phyloP scores from a whole-genome alignment of 1,140 invertebrate species.

The Sminthurinus signatus region DNA sequence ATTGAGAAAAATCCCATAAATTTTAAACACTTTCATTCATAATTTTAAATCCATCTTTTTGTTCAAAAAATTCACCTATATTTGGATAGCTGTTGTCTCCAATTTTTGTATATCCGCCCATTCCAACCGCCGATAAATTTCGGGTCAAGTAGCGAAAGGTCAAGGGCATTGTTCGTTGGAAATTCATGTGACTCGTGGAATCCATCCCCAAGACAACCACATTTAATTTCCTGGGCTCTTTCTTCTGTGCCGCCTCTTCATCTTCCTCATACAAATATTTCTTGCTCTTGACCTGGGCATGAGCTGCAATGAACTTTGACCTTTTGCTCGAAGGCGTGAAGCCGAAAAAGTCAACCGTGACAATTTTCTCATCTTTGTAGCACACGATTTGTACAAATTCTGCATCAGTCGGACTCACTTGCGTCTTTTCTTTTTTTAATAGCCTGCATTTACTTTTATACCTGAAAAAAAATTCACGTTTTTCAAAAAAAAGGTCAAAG shows the following conservation, averaged over 20 bases:
- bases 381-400: no score
- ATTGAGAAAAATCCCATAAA: no score
- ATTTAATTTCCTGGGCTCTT: constrained; percentile 47
- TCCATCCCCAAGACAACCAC: constrained; percentile 80
- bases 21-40: no score
- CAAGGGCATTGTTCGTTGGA: constrained; percentile 70
- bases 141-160: constrained; percentile 56
- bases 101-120: constrained; percentile 74
- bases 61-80: constrained; percentile 50
- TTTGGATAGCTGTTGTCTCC: constrained; percentile 79
- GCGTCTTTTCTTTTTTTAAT: no score
- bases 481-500: no score
- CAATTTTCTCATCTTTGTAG: no score
- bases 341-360: neutral
- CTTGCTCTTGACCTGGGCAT: neutral
- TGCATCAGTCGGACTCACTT: neutral
- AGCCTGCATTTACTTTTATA: neutral
- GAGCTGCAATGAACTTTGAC: neutral
- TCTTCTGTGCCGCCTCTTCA: constrained; percentile 20
- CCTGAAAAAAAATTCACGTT: neutral
- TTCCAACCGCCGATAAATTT: constrained; percentile 57
- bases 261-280: neutral
- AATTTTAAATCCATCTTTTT: neutral
- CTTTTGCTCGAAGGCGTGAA: constrained; percentile 7
- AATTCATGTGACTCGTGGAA: constrained; percentile 75